Evolutionary conservation across 2,113 vertebrate genomes (phyloP).

Genomic region (Cranoglanis bouderius): DNA sequence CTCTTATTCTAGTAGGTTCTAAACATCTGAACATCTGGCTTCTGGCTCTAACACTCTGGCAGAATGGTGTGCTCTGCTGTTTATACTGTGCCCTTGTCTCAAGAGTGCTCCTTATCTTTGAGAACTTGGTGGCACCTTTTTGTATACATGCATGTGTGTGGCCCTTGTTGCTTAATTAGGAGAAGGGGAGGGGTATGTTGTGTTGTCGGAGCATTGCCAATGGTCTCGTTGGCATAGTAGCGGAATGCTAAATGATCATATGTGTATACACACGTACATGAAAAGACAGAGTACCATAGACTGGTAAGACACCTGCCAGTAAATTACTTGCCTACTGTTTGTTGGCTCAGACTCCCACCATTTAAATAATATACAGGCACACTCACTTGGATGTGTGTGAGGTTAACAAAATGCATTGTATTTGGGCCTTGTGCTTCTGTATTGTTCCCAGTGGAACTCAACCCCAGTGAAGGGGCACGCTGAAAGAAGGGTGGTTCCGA

Average conservation of each 20-base stretch:
- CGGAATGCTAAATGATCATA: constrained; percentile 72
- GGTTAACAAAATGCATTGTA: constrained; percentile 37
- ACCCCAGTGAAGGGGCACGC: constrained; percentile 14
- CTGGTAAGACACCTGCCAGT: constrained; percentile 67
- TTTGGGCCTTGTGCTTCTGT: constrained; percentile 14
- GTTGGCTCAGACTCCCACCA: neutral
- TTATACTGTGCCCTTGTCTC: constrained; percentile 12
- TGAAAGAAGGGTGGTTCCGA: constrained; percentile 52
- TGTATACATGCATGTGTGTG: constrained; percentile 22
- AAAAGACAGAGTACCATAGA: constrained; percentile 46
- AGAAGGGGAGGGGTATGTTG: constrained; percentile 70
- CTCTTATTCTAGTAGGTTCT: neutral
- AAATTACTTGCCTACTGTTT: constrained; percentile 40
- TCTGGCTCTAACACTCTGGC: neutral
- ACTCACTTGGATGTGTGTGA: constrained; percentile 4
- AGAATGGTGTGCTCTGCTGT: constrained; percentile 8
- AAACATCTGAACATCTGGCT: neutral
- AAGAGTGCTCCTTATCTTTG: constrained; percentile 1
- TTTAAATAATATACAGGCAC: neutral
- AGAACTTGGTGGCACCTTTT: constrained; percentile 29
- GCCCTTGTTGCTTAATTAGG: constrained; percentile 69
- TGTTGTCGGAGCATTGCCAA: constrained; percentile 72
- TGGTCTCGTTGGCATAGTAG: constrained; percentile 78
- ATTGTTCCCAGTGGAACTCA: constrained; percentile 45
- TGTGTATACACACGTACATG: constrained; percentile 55